These are phyloP conservation scores for Calephelis nemesis DNA, from an alignment of 1,140 invertebrate genomes.

Conservation along the genomic window DNA sequence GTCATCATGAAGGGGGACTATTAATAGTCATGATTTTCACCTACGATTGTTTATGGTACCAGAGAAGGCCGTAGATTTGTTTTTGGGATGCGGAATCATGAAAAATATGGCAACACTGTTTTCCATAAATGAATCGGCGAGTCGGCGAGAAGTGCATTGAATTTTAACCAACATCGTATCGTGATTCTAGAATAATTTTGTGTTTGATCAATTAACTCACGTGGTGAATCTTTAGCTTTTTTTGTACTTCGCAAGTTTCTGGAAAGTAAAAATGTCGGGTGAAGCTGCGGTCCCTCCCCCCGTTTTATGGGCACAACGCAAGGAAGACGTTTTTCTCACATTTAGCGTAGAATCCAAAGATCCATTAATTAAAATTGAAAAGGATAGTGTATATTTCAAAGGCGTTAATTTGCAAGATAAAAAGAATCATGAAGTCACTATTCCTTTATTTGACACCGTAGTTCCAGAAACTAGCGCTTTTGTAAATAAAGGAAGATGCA, in stretches of 20 bases:
- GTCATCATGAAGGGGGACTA: too few species aligned
- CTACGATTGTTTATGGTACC: too few species aligned
- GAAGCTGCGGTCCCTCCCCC: slow-evolving; percentile 84
- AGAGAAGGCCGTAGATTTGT: too few species aligned
- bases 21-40: too few species aligned
- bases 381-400: slow-evolving; percentile 91
- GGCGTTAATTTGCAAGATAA: slow-evolving; percentile 90
- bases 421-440: slow-evolving; percentile 91
- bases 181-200: slow-evolving; percentile 34
- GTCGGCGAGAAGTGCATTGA: slow-evolving; percentile 37
- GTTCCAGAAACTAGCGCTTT: slow-evolving; percentile 87
- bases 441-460: slow-evolving; percentile 90
- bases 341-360: slow-evolving; percentile 94
- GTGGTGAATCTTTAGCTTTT: slow-evolving; percentile 30
- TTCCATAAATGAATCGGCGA: slow-evolving; percentile 42
- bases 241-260: slow-evolving; percentile 15
- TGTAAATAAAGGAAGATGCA: slow-evolving; percentile 86
- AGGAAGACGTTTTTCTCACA: slow-evolving; percentile 90
- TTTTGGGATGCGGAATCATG: too few species aligned
- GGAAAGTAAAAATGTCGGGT: slow-evolving; percentile 48
- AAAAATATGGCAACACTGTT: slow-evolving; percentile 31
- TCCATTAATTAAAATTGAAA: slow-evolving; percentile 86
- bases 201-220: slow-evolving; percentile 43
- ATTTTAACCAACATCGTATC: slow-evolving; percentile 32
- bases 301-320: slow-evolving; percentile 95